phyloP scores from a whole-genome alignment of 2,888 invertebrate species.

The Drosophila rubida region DNA sequence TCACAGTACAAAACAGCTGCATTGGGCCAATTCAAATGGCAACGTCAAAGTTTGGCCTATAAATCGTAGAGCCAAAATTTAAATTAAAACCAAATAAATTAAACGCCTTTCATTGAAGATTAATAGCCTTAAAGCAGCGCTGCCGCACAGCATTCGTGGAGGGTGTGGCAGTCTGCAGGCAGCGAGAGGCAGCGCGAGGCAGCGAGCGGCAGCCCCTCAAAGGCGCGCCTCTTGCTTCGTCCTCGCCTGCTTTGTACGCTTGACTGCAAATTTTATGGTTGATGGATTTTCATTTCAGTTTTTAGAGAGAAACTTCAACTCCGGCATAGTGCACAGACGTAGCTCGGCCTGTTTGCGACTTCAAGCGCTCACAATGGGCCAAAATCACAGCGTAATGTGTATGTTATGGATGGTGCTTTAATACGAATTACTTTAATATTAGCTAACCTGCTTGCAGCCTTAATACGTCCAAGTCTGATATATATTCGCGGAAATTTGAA shows the following conservation, averaged over 20 bases:
- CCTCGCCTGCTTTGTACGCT: constrained; percentile 72
- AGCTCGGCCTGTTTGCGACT: constrained; percentile 13
- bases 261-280: constrained; percentile 80
- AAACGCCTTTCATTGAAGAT: constrained; percentile 82
- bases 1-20: constrained; percentile 42
- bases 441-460: not conserved
- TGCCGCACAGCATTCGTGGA: constrained; percentile 25
- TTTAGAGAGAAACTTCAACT: constrained; percentile 38
- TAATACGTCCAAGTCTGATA: not conserved
- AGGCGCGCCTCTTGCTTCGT: constrained; percentile 36
- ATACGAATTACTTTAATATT: constrained; percentile 31
- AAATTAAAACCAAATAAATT: constrained; percentile 81
- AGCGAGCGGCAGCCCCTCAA: too few species aligned
- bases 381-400: constrained; percentile 11
- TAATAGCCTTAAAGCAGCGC: constrained; percentile 74
- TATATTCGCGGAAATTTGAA: not conserved
- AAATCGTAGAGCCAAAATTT: constrained; percentile 78
- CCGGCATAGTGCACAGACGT: constrained; percentile 34
- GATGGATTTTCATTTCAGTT: constrained; percentile 73
- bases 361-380: not conserved
- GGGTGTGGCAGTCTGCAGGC: constrained; percentile 14
- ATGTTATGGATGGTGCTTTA: constrained; percentile 46
- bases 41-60: constrained; percentile 76
- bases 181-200: too few species aligned
- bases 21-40: constrained; percentile 53